Percentiles rank a stretch among this genome's conserved stretches.
These are phyloP conservation scores for Copsychus sechellarum DNA, from an alignment of 2,113 vertebrate genomes.

Conservation along the genomic window DNA sequence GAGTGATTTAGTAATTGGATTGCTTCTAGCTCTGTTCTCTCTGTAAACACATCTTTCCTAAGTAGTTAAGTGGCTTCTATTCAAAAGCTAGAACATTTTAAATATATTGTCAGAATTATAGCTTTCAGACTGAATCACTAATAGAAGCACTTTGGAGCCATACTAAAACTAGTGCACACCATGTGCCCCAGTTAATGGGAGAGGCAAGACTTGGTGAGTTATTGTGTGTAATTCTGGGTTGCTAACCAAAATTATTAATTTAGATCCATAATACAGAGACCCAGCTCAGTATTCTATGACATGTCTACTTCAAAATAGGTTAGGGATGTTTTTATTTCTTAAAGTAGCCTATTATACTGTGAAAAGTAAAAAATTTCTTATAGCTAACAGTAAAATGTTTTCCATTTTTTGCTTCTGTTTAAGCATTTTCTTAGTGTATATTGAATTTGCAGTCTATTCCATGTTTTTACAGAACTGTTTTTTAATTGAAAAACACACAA, in stretches of 20 bases:
- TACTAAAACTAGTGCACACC: not conserved
- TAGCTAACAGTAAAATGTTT: not conserved
- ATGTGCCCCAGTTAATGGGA: not conserved
- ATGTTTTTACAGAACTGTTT: not conserved
- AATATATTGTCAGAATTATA: not conserved
- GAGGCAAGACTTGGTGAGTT: not conserved
- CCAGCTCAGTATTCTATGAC: not conserved
- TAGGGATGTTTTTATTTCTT: not conserved
- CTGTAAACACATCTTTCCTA: not conserved
- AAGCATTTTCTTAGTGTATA: not conserved
- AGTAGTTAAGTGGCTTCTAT: not conserved
- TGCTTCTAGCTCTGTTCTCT: not conserved
- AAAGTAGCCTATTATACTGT: not conserved
- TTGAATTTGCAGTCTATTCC: not conserved
- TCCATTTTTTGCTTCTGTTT: not conserved
- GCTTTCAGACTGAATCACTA: not conserved
- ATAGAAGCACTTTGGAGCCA: not conserved
- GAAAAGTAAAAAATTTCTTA: not conserved
- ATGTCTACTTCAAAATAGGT: not conserved
- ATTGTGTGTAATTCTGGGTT: not conserved
- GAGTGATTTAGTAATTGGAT: not conserved
- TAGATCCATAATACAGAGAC: not conserved
- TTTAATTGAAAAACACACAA: not conserved
- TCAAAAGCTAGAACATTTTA: not conserved
- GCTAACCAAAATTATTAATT: not conserved